These are phyloP conservation scores for Leuctra nigra DNA, from an alignment of 2,888 invertebrate genomes.

Conservation along the genomic window DNA sequence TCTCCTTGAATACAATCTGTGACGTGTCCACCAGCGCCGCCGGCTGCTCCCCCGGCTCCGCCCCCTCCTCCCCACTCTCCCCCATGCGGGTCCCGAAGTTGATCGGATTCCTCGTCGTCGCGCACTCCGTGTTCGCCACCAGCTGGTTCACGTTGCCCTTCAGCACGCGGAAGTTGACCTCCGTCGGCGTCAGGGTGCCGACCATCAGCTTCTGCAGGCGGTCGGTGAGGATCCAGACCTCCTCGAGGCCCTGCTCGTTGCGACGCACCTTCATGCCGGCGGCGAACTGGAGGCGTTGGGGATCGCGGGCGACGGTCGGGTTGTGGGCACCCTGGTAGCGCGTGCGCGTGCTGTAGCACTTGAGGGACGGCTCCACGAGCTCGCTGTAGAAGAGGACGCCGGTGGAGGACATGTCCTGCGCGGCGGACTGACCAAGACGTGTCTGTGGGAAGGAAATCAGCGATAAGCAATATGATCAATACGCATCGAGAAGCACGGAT, in stretches of 20 bases:
- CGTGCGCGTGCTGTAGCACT: slow-evolving; percentile 58
- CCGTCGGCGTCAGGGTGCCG: slow-evolving; percentile 47
- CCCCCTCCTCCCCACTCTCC: no score
- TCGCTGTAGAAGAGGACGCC: slow-evolving; percentile 60
- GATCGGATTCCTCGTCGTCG: not conserved
- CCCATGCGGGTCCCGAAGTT: no score
- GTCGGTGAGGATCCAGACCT: slow-evolving; percentile 59
- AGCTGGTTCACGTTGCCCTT: slow-evolving; percentile 52
- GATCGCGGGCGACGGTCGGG: slow-evolving; percentile 47
- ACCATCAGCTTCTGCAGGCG: slow-evolving; percentile 61
- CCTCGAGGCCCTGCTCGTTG: slow-evolving; percentile 45
- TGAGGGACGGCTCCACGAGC: slow-evolving; percentile 58
- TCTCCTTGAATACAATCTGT: no score
- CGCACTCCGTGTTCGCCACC: slow-evolving; percentile 50
- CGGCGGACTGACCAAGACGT: slow-evolving; percentile 50
- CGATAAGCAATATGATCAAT: no score
- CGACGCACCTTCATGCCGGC: slow-evolving; percentile 49
- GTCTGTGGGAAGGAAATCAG: no score
- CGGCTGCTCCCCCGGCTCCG: no score
- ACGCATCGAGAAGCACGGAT: no score
- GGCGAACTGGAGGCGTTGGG: slow-evolving; percentile 59
- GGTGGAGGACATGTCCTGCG: slow-evolving; percentile 61
- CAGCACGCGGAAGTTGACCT: slow-evolving; percentile 63
- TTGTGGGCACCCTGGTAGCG: slow-evolving; percentile 50
- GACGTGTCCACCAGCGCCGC: no score